phyloP scores from a whole-genome alignment of 1,140 invertebrate species.

The Ylistrum balloti region DNA sequence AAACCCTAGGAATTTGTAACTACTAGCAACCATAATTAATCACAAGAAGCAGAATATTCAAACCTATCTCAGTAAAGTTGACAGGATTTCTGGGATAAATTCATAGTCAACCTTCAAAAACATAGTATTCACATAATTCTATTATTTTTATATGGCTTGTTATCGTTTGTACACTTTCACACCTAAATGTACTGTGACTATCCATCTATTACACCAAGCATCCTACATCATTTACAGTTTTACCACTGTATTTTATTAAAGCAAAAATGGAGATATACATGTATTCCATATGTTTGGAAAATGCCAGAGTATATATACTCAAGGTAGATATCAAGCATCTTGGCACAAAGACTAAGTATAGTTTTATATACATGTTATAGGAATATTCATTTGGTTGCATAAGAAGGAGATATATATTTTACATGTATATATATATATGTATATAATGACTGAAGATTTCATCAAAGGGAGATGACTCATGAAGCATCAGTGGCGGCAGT shows the following conservation, averaged over 20 bases:
- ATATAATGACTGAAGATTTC: neutral
- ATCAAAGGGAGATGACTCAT: conserved; percentile 13
- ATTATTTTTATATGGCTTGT: too few species aligned
- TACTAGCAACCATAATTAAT: too few species aligned
- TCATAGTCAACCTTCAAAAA: too few species aligned
- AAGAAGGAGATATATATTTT: neutral
- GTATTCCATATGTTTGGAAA: neutral
- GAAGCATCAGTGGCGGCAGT: neutral
- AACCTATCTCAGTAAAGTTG: too few species aligned
- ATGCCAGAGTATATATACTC: neutral
- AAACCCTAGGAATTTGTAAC: too few species aligned
- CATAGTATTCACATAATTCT: too few species aligned
- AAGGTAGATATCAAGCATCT: neutral
- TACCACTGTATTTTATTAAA: neutral
- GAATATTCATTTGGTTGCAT: conserved; percentile 35
- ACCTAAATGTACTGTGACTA: too few species aligned
- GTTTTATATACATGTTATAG: neutral
- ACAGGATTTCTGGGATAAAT: too few species aligned
- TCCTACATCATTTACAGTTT: too few species aligned
- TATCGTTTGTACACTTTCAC: too few species aligned
- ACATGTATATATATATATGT: neutral
- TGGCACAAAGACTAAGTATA: conserved; percentile 37
- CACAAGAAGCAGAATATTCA: too few species aligned
- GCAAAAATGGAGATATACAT: neutral
- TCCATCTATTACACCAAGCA: too few species aligned